These are phyloP conservation scores for Pemphigus obesinymphae DNA, from an alignment of 1,140 invertebrate species.

Conservation along the genomic window DNA sequence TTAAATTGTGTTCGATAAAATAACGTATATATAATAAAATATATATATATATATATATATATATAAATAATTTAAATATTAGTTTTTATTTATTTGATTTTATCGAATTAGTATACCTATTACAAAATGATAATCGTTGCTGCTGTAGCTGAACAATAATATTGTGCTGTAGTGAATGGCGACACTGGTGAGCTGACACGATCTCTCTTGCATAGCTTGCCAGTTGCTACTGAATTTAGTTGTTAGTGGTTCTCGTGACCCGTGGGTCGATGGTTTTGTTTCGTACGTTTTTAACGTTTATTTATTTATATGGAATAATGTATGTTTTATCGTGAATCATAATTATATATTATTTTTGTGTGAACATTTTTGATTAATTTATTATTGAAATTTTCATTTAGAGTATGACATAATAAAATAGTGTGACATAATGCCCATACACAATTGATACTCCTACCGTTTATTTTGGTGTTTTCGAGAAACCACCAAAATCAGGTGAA, in stretches of 20 bases:
- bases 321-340: neutral
- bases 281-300: neutral
- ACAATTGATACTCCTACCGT: neutral
- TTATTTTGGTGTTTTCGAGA: slow-evolving; percentile 1
- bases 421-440: neutral
- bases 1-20: no score
- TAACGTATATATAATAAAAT: no score
- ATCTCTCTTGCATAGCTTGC: neutral
- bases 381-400: neutral
- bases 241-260: slow-evolving; percentile 31
- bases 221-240: slow-evolving; percentile 33
- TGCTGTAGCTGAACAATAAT: slow-evolving; percentile 15
- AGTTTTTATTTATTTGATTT: neutral
- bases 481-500: neutral
- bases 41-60: no score
- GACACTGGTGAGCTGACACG: slow-evolving; percentile 19
- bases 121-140: neutral
- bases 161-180: slow-evolving; percentile 10
- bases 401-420: neutral
- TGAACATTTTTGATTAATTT: neutral
- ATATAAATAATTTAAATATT: neutral
- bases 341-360: neutral
- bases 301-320: neutral
- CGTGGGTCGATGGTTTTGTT: neutral
- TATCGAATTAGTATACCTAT: neutral